These are phyloP conservation scores for Aptenodytes forsteri DNA, from an alignment of 2,113 vertebrate genomes.

Conservation along the genomic window DNA sequence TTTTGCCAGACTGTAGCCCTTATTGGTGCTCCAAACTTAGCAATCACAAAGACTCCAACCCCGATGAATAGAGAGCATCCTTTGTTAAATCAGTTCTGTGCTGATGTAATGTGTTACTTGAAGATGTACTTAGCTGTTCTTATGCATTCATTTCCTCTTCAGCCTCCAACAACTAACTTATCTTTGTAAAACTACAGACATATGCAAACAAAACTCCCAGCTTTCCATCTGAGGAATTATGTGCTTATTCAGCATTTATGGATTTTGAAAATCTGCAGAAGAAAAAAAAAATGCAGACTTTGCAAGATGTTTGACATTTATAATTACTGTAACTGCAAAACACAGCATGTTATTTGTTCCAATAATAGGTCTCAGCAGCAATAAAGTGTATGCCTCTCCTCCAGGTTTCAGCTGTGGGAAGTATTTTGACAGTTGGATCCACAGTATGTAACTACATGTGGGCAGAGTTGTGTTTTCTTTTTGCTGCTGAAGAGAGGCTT, in stretches of 20 bases:
- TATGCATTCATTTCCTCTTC: background rate
- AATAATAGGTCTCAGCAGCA: background rate
- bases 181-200: background rate
- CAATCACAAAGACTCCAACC: background rate
- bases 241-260: background rate
- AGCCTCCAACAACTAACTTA: background rate
- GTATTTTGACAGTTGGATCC: constrained; percentile 43
- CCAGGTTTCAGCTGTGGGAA: constrained; percentile 27
- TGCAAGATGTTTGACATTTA: background rate
- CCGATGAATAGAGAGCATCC: background rate
- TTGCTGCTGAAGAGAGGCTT: background rate
- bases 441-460: background rate
- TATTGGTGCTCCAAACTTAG: background rate
- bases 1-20: background rate
- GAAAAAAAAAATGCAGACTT: background rate
- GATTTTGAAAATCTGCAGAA: background rate
- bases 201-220: background rate
- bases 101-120: background rate
- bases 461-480: constrained; percentile 10
- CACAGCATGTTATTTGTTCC: background rate
- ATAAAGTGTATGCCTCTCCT: background rate
- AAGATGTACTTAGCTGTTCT: background rate
- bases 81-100: background rate
- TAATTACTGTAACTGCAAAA: background rate
- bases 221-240: background rate